These are phyloP conservation scores for Leptinotarsa juncta DNA, from an alignment of 2,888 invertebrate genomes.

Conservation along the genomic window DNA sequence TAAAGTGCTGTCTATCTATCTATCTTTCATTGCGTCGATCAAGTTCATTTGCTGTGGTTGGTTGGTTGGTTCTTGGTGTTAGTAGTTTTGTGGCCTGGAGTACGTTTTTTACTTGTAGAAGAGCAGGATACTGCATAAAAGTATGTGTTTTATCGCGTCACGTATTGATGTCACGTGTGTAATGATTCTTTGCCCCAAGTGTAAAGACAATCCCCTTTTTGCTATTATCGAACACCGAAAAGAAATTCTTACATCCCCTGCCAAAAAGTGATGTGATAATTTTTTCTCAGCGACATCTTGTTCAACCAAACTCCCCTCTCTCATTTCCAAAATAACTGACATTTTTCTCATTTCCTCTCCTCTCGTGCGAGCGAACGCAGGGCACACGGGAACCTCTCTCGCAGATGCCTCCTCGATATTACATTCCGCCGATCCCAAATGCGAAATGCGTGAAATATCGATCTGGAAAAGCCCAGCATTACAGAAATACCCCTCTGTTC, in stretches of 20 bases:
- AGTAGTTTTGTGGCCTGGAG: too few relatives aligned
- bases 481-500: constrained; percentile 29
- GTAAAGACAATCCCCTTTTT: too few relatives aligned
- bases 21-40: too few relatives aligned
- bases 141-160: too few relatives aligned
- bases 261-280: neutral
- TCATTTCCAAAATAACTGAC: constrained; percentile 18
- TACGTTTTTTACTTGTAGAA: too few relatives aligned
- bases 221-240: neutral
- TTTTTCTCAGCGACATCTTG: constrained; percentile 7
- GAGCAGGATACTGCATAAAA: too few relatives aligned
- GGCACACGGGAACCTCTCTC: constrained; percentile 11
- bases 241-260: neutral
- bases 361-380: neutral
- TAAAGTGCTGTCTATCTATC: too few relatives aligned
- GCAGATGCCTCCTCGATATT: constrained; percentile 17
- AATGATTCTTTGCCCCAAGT: too few relatives aligned
- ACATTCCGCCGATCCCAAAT: constrained; percentile 14
- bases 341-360: constrained; percentile 29
- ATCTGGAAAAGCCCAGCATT: constrained; percentile 26
- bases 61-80: too few relatives aligned
- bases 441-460: constrained; percentile 32
- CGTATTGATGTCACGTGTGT: too few relatives aligned
- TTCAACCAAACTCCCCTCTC: constrained; percentile 14
- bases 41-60: too few relatives aligned